Base-by-base conservation (phyloP, 2,113 vertebrate genomes). In the Rafetus swinhoei region DNA sequence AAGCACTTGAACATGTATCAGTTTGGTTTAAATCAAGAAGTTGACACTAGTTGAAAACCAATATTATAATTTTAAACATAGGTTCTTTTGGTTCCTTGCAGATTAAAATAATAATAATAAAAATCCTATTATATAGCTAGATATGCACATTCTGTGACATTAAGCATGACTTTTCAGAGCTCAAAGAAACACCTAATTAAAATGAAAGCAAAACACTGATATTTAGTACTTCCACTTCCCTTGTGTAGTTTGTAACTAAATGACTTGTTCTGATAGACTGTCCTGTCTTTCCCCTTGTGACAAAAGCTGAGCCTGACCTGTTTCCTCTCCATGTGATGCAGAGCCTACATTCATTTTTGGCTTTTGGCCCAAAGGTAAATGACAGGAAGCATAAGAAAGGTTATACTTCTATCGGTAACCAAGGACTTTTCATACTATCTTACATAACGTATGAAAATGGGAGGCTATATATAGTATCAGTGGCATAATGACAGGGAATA, bases 211-310 rank as follows among this genome's bases (percentile, higher is more conserved):
- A 87, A 92, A 53, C 54, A 29, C 7, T 19, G 27, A 72, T 4
- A 10, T 15, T 13, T 24, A 84, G 57, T 9, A 81, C 22, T 77
- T 9, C 15, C 0, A 0, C 9, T 54, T 25, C 15, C 50, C 19
- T 53, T 4, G 7, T 10, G 35, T 74, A 35, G 4, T 54, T 54
- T 29, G 21, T 12, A n/a, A 39, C 7, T 62, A 21, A 65, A 53
- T 29, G 13, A 29, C 50, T 29, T 1, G 0, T 32, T 35, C 84
- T 0, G 0, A 62, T 35, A 18, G 32, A 72, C 65, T 72, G 9
- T n/a, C 65, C 19, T 50, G 39, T 4, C 45, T 50, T 50, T 50
- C 22, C 74, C 6, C 35, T 77, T 77, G 35, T 77, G 45, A 77
- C 45, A 45, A 77, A 77, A 77, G 3, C 35, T 45, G 74, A 77